Evolutionary conservation across 2,113 vertebrate genomes (phyloP), one percentile per base, ranked within the genome.

Genomic region (Pipa parva): DNA sequence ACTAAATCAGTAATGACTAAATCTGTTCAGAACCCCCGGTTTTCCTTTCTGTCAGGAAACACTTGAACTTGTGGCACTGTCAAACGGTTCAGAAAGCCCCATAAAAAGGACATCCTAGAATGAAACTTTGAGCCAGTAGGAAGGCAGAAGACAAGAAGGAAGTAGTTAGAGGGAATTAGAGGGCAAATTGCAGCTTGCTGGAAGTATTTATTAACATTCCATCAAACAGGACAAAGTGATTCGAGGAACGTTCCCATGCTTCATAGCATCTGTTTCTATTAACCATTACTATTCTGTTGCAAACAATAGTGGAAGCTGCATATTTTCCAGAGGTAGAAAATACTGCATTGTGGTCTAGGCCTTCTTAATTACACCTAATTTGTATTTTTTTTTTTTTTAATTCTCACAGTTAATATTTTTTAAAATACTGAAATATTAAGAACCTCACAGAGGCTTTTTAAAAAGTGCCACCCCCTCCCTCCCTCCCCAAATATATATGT

Each of bases 21-120:
- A 83, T 77, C 81, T 85, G 76, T 71, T 68, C 70, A 77, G 70
- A 83, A 66, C 75, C 76, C 69, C 77, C 66, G 76, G 5, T 74
- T 77, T 69, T 75, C 73, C 74, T 21, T 73, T 51, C 74, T 0
- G 0, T 76, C 67, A 73, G 75, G 78, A 79, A 83, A 78, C 20
- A 29, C 74, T 76, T 81, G 81, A 83, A 79, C 80, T 78, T 76
- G 63, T 73, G n/a, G 63, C 3, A 0, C 58, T 1, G 0, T 71
- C 12, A 63, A 64, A 72, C 13, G 67, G 74, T 81, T 82, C 80
- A 81, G 81, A 83, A 75, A 70, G 13, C 67, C 74, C 39, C 74
- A 75, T 76, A 54, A 31, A 74, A 65, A 21, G 45, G 58, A 68
- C 73, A 63, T 63, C 69, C 25, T 42, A 31, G 29, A 70, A 61